These are phyloP conservation scores for Melinopterus prodromus DNA, from an alignment of 2,888 invertebrate species.

Conservation along the genomic window DNA sequence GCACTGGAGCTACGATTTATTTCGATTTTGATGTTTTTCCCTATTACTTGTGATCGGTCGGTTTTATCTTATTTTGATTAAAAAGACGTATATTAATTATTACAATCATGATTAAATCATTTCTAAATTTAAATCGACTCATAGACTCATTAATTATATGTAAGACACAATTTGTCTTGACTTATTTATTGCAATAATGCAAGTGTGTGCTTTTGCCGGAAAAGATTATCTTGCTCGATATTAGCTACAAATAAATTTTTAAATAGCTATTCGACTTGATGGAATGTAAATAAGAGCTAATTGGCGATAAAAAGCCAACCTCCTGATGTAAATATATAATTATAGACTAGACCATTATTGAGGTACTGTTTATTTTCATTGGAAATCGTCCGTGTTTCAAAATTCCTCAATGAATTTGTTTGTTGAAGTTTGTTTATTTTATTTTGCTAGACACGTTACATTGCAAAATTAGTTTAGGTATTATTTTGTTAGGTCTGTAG, in stretches of 20 bases:
- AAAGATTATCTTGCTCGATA: background rate
- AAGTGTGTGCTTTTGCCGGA: background rate
- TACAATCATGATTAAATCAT: background rate
- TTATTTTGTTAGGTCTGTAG: no score
- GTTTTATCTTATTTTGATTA: background rate
- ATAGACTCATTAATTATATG: background rate
- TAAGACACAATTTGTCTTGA: background rate
- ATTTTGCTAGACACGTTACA: no score
- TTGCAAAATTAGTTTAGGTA: no score
- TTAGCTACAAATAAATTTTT: background rate
- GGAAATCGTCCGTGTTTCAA: background rate
- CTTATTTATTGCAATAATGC: no score
- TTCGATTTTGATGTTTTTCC: background rate
- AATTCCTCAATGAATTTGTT: background rate
- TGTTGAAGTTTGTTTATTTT: background rate
- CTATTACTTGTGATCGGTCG: background rate
- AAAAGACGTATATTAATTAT: background rate
- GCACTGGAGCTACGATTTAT: background rate
- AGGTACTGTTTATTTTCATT: slow-evolving; percentile 4
- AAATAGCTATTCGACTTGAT: background rate
- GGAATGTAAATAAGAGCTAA: background rate
- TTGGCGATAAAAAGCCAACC: background rate
- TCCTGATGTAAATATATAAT: background rate
- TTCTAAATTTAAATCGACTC: background rate
- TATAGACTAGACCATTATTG: background rate